Evolutionary conservation across 1,140 invertebrate genomes (phyloP), one percentile per base, ranked within the genome.

Genomic region (Bradynema listronoti): DNA sequence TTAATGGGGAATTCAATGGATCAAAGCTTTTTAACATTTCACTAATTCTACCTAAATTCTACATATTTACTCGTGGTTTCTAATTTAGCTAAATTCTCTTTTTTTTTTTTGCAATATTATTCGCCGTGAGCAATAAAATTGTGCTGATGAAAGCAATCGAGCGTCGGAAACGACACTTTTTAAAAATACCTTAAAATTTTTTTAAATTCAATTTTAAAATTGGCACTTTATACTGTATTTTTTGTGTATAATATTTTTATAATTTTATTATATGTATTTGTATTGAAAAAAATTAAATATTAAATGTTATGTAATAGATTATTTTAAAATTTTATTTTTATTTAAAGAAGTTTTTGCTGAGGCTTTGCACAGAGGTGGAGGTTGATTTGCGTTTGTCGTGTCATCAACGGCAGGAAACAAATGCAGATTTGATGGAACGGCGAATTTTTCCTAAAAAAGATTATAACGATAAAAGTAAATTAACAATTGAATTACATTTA

Each of bases 321-420:
- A 9, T 4, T 57, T 52, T 27, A 19, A 5, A 5, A 22, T 56
- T n/a, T 56, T n/a, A 22, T 9, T 32, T 52, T 56, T 51, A 19
- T 24, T 25, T 27, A 58, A 36, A 72, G 55, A 68, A 50, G 27
- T 46, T 70, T 33, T 25, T 71, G 19, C 55, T 47, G n/a, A 25
- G 24, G 7, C 42, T 71, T 22, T 71, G 72, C 30, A 69, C 68
- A 1, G 36, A 75, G 43, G 59, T 72, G 42, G 64, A 72, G 43
- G 72, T 75, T 22, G 68, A 75, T 39, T 61, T 74, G 22, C 65
- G 71, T 16, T 32, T 73, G 19, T 63, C 62, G n/a, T 64, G 49
- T 42, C 69, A 72, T 54, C 30, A 50, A 14, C 61, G 56, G 29
- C 66, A 67, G 45, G 63, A 50, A 32, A 34, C 43, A 16, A 53